These are phyloP conservation scores for Paramormyrops hopkinsi DNA, from an alignment of 2,797 vertebrate genomes.

Conservation along the genomic window DNA sequence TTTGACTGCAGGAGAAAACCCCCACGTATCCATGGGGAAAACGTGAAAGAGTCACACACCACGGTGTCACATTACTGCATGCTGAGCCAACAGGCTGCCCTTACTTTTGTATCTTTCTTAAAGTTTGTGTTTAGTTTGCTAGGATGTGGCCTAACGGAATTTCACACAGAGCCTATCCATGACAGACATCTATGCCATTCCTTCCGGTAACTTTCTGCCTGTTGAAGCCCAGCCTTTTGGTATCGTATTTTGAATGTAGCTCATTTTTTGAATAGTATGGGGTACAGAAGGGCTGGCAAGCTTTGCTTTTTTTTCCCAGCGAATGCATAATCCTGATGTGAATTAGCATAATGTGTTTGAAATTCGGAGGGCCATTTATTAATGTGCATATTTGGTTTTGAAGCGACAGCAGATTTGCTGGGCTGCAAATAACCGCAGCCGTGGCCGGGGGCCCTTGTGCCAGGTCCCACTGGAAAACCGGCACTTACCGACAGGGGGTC, in stretches of 20 bases:
- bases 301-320: background rate
- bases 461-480: background rate
- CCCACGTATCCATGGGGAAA: background rate
- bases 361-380: conserved; percentile 34
- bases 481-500: background rate
- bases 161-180: background rate
- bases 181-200: background rate
- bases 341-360: conserved; percentile 37
- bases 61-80: background rate
- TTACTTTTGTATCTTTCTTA: background rate
- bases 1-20: background rate
- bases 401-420: conserved; percentile 24
- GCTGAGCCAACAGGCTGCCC: background rate
- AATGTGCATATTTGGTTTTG: conserved; percentile 37
- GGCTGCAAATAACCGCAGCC: conserved; percentile 31
- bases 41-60: background rate
- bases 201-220: background rate
- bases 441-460: background rate
- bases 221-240: background rate
- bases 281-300: background rate
- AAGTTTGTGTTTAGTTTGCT: background rate
- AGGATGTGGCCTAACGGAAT: background rate
- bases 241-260: background rate
- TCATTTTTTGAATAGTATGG: background rate
- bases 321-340: background rate